These are phyloP conservation scores for Styela clava DNA, from an alignment of 23 tunicate genomes.

Conservation along the genomic window DNA sequence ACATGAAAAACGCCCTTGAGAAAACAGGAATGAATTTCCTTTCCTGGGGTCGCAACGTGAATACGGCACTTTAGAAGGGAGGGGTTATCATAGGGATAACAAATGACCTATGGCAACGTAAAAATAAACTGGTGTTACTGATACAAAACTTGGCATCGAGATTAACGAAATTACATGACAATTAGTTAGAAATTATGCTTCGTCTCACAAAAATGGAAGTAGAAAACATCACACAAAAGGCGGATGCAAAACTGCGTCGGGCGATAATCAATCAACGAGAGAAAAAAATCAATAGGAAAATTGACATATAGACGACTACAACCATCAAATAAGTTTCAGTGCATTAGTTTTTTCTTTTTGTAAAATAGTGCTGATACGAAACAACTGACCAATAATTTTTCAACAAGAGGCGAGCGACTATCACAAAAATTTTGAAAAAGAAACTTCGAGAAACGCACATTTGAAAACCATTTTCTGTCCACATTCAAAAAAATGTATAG, in stretches of 20 bases:
- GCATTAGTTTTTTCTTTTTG: not conserved
- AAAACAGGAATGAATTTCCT: slow-evolving; percentile 1
- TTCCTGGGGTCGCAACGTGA: not conserved
- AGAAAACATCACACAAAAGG: not conserved
- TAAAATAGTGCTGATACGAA: not conserved
- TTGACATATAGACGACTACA: not conserved
- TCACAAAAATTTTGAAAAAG: not conserved
- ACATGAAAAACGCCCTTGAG: not conserved
- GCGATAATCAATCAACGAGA: not conserved
- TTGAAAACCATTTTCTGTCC: not conserved
- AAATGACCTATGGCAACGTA: not conserved
- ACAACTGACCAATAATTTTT: not conserved
- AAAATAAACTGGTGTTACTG: not conserved
- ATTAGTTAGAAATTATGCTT: not conserved
- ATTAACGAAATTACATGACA: not conserved
- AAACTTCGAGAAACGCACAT: not conserved
- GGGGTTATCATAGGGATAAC: not conserved
- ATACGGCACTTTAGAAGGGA: not conserved
- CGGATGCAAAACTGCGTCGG: not conserved
- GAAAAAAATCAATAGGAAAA: not conserved
- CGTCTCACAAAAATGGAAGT: not conserved
- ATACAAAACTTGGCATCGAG: not conserved
- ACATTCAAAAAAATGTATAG: not conserved
- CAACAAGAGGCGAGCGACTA: not conserved
- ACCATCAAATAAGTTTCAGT: not conserved